phyloP scores from a whole-genome alignment of 1,140 invertebrate genomes.

The Anastatus disparis region DNA sequence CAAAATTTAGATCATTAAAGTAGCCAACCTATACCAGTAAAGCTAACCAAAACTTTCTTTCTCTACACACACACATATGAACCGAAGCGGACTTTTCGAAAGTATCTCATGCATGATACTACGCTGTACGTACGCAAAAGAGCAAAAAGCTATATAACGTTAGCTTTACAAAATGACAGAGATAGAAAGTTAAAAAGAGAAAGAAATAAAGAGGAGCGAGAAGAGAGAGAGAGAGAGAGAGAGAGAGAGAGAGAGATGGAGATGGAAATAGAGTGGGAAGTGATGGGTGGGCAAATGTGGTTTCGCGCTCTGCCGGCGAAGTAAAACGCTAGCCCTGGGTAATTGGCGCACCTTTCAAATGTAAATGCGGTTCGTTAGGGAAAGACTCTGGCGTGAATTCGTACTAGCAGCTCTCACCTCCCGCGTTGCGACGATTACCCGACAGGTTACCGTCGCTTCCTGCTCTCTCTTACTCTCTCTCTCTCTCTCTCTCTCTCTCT shows the following conservation, averaged over 20 bases:
- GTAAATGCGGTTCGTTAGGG: constrained; percentile 62
- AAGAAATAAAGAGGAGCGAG: neutral
- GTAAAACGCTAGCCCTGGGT: constrained; percentile 54
- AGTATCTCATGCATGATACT: too few relatives aligned
- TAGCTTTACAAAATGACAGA: too few relatives aligned
- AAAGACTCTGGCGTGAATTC: too few relatives aligned
- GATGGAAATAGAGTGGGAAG: neutral
- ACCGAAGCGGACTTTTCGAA: too few relatives aligned
- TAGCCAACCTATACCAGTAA: too few relatives aligned
- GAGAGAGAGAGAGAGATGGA: neutral
- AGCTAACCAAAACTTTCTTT: too few relatives aligned
- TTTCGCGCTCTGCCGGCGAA: constrained; percentile 50
- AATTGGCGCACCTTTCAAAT: constrained; percentile 61
- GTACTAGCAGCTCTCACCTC: too few relatives aligned
- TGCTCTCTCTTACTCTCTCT: too few relatives aligned
- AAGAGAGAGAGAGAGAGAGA: neutral
- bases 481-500: too few relatives aligned
- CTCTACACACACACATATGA: too few relatives aligned
- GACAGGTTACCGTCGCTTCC: constrained; percentile 37
- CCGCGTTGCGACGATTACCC: constrained; percentile 35
- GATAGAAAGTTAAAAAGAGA: neutral
- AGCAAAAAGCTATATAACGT: too few relatives aligned
- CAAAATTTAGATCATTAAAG: too few relatives aligned
- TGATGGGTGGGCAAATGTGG: constrained; percentile 22
- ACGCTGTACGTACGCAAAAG: neutral